phyloP scores from a whole-genome alignment of 2,113 vertebrate species.

The Salminus brasiliensis region DNA sequence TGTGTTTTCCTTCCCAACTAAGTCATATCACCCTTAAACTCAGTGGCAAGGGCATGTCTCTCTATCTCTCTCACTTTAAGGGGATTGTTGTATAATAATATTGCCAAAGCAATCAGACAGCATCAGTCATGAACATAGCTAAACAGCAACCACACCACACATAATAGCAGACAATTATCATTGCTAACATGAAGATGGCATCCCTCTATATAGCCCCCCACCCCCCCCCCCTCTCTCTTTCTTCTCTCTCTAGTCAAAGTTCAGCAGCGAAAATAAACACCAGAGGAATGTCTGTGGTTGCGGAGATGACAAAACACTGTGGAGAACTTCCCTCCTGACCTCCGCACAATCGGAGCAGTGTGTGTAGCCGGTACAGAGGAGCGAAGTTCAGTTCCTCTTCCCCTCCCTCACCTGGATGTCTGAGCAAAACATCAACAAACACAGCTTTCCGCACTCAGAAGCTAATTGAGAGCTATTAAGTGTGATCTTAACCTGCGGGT shows the following conservation, averaged over 20 bases:
- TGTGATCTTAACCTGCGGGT: neutral
- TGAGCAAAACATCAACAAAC: slow-evolving; percentile 65
- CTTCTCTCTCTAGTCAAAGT: slow-evolving; percentile 26
- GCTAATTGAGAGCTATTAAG: neutral
- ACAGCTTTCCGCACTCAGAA: neutral
- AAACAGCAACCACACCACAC: slow-evolving; percentile 5
- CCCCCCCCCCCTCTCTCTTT: no score
- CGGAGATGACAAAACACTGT: slow-evolving; percentile 50
- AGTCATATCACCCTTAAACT: no score
- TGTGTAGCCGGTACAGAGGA: slow-evolving; percentile 63
- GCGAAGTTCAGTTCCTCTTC: slow-evolving; percentile 57
- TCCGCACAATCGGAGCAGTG: slow-evolving; percentile 61
- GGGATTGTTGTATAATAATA: slow-evolving; percentile 3
- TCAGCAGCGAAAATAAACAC: slow-evolving; percentile 54
- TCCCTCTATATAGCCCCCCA: neutral
- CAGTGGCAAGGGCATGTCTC: neutral
- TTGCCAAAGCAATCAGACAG: neutral
- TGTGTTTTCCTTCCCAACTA: no score
- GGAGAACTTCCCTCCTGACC: slow-evolving; percentile 28
- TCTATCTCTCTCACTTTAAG: slow-evolving; percentile 7
- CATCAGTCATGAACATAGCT: slow-evolving; percentile 2
- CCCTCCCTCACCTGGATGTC: slow-evolving; percentile 55
- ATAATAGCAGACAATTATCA: slow-evolving; percentile 18
- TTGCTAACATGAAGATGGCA: slow-evolving; percentile 16
- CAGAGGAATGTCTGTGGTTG: slow-evolving; percentile 54